Evolutionary conservation across 2,888 invertebrate genomes (phyloP).

Genomic region (Drosophila acutilabella): DNA sequence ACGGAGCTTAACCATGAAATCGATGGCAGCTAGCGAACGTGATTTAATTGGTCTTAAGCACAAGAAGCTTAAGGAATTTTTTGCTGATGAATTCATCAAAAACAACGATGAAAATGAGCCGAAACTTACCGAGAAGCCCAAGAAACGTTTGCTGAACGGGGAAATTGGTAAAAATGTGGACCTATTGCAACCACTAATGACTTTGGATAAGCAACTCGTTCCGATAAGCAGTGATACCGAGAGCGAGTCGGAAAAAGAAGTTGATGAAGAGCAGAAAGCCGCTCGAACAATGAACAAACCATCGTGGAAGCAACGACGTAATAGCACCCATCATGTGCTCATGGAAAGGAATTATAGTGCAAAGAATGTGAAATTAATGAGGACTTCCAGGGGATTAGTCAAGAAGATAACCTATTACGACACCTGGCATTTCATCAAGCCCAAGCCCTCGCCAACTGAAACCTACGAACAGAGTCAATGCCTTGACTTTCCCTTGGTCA

Average conservation of each 20-base stretch:
- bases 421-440: slow-evolving; percentile 83
- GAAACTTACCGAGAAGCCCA: too few relatives aligned
- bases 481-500: slow-evolving; percentile 79
- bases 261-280: not conserved
- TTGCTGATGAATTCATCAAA: slow-evolving; percentile 9
- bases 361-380: not conserved
- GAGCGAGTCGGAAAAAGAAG: not conserved
- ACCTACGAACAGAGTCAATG: slow-evolving; percentile 55
- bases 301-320: not conserved
- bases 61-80: not conserved
- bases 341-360: not conserved
- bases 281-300: not conserved
- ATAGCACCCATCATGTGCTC: not conserved
- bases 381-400: not conserved
- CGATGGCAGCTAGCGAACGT: not conserved
- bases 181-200: slow-evolving; percentile 12
- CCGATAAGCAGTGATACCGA: not conserved
- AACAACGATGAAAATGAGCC: not conserved
- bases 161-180: not conserved
- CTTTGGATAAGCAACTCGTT: slow-evolving; percentile 5
- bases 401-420: slow-evolving; percentile 77
- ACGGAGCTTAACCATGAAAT: not conserved
- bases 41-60: not conserved
- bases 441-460: slow-evolving; percentile 45
- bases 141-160: not conserved